Conservation (phyloP, 2,797 vertebrate species). For the Paramormyrops hopkinsi region DNA sequence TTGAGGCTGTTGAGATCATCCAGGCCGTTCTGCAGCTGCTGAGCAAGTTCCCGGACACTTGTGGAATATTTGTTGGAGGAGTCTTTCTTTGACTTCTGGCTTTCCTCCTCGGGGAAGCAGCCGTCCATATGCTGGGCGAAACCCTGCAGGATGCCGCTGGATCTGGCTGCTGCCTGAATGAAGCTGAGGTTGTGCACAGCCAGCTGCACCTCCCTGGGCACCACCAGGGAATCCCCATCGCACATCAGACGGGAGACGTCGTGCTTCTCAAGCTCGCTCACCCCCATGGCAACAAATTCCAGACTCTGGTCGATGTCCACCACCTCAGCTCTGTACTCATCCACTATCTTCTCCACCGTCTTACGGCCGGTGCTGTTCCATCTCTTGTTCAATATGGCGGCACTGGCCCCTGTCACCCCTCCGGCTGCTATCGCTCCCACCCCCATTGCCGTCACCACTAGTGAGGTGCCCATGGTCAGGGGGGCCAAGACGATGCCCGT, state of each 20-base stretch:
- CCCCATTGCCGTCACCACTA: conserved; percentile 51
- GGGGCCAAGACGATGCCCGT: conserved; percentile 54
- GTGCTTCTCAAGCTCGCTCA: conserved; percentile 48
- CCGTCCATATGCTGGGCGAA: conserved; percentile 45
- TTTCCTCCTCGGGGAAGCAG: conserved; percentile 42
- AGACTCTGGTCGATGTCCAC: conserved; percentile 45
- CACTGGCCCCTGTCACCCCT: conserved; percentile 43
- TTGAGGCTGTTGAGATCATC: conserved; percentile 40
- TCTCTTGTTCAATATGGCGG: conserved; percentile 39
- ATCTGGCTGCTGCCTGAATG: conserved; percentile 15
- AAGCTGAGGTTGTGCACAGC: neutral
- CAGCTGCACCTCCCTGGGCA: conserved; percentile 28
- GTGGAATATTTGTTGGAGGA: conserved; percentile 41
- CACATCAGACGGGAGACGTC: conserved; percentile 34
- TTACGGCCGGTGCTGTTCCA: conserved; percentile 23
- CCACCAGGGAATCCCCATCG: conserved; percentile 29
- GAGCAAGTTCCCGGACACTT: conserved; percentile 40
- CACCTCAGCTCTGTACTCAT: conserved; percentile 35
- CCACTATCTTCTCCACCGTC: conserved; percentile 40
- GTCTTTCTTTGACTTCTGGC: conserved; percentile 43
- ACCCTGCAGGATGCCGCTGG: conserved; percentile 41
- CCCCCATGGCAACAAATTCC: conserved; percentile 39
- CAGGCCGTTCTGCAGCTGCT: conserved; percentile 43
- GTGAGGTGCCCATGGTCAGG: conserved; percentile 47
- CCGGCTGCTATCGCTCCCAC: conserved; percentile 49